Percentiles rank a stretch among this genome's conserved stretches.
phyloP scores from a whole-genome alignment of 2,113 vertebrate genomes.

The Elanoides forficatus region DNA sequence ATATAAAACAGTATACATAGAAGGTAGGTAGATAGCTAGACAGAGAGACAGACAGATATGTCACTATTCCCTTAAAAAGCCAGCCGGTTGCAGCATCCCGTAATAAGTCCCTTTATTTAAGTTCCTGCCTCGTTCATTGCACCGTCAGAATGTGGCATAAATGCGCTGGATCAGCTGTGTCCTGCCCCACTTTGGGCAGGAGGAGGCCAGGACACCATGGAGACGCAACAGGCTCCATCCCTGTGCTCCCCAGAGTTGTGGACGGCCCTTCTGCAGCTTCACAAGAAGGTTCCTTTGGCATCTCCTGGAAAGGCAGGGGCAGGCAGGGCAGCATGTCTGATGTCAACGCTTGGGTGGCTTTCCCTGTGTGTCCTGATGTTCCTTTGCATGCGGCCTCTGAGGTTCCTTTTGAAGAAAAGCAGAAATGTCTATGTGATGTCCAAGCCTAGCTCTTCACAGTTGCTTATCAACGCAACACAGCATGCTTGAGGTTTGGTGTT shows the following conservation, averaged over 20 bases:
- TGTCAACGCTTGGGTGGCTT: background rate
- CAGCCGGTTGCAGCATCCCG: background rate
- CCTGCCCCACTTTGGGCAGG: background rate
- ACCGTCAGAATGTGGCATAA: background rate
- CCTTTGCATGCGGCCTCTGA: background rate
- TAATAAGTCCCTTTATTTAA: background rate
- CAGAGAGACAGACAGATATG: background rate
- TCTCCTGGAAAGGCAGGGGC: background rate
- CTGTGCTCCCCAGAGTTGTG: background rate
- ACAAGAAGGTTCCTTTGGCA: background rate
- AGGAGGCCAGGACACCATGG: background rate
- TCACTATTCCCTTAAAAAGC: background rate
- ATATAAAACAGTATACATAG: background rate
- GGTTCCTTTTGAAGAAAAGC: background rate
- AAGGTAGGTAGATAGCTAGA: background rate
- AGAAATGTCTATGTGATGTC: background rate
- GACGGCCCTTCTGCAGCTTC: background rate
- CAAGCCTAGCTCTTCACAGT: background rate
- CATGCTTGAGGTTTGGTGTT: background rate
- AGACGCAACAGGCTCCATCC: background rate
- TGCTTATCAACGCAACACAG: rapidly evolving
- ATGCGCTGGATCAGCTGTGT: background rate
- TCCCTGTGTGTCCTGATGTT: background rate
- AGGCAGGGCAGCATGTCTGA: background rate
- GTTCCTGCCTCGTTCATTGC: background rate